These are phyloP conservation scores for Augiades crinisus DNA, from an alignment of 2,888 invertebrate genomes.

Conservation along the genomic window DNA sequence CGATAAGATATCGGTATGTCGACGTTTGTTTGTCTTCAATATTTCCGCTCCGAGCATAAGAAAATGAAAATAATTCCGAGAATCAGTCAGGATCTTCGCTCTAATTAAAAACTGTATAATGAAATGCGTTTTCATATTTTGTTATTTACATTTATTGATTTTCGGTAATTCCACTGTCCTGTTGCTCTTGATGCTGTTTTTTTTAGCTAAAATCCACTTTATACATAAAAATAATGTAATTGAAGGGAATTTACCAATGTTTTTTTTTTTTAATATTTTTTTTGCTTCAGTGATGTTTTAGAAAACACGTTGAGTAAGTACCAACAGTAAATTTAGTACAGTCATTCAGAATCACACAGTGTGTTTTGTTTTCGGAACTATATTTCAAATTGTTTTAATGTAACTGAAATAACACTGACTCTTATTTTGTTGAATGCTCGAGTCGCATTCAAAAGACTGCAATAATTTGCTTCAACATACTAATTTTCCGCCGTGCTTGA, in stretches of 20 bases:
- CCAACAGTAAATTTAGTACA: no score
- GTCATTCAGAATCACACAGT: not conserved
- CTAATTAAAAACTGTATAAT: conserved; percentile 10
- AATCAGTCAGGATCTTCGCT: conserved; percentile 1
- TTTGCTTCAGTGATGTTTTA: no score
- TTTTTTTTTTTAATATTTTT: no score
- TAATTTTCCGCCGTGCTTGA: not conserved
- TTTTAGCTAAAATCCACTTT: no score
- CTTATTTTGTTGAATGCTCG: conserved; percentile 12
- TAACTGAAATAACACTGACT: conserved; percentile 13
- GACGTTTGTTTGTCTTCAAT: conserved; percentile 29
- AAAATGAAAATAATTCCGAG: conserved; percentile 5
- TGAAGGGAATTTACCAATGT: no score
- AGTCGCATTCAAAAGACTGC: conserved; percentile 19
- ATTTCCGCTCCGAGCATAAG: conserved; percentile 34
- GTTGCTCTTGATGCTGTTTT: no score
- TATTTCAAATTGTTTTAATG: conserved; percentile 16
- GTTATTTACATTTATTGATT: not conserved
- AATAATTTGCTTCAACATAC: conserved; percentile 17
- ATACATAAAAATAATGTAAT: no score
- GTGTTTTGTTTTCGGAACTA: not conserved
- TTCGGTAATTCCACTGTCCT: no score
- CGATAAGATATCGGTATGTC: conserved; percentile 22
- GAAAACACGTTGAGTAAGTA: no score
- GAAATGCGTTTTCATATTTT: not conserved